Percentiles rank a stretch among this genome's conserved stretches.
These are phyloP conservation scores for Gopherus evgoodei DNA, from an alignment of 2,113 vertebrate genomes.

Conservation along the genomic window DNA sequence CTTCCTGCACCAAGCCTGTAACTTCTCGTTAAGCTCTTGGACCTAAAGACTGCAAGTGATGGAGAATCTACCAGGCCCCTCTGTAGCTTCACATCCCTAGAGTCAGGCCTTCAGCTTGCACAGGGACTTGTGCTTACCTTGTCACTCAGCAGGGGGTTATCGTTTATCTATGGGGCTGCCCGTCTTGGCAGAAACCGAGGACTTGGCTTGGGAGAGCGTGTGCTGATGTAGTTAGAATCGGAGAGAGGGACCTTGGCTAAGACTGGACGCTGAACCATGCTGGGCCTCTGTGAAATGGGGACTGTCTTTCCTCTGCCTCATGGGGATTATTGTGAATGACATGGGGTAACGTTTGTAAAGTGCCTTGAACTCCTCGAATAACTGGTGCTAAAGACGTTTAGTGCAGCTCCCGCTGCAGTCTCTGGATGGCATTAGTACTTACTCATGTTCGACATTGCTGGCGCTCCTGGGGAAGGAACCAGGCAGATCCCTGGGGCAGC, in stretches of 20 bases:
- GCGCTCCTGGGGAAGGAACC: neutral
- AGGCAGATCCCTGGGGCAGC: neutral
- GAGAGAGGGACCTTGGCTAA: neutral
- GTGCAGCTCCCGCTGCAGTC: neutral
- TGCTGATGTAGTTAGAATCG: neutral
- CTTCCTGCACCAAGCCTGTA: neutral
- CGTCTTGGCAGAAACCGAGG: neutral
- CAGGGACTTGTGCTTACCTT: neutral
- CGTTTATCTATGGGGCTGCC: neutral
- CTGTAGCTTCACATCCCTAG: too few species aligned
- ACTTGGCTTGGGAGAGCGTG: neutral
- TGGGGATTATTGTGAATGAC: neutral
- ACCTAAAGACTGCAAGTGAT: too few species aligned
- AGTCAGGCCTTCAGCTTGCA: neutral
- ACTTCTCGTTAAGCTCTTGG: neutral
- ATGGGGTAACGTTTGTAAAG: too few species aligned
- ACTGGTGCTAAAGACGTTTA: neutral
- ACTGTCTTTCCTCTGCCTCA: neutral
- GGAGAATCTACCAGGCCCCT: too few species aligned
- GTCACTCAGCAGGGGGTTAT: neutral
- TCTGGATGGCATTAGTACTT: neutral
- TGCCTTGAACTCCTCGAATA: neutral
- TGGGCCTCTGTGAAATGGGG: neutral
- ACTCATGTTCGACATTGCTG: neutral
- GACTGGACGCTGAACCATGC: neutral